phyloP scores from a whole-genome alignment of 1,140 invertebrate genomes.

The Pantala flavescens region DNA sequence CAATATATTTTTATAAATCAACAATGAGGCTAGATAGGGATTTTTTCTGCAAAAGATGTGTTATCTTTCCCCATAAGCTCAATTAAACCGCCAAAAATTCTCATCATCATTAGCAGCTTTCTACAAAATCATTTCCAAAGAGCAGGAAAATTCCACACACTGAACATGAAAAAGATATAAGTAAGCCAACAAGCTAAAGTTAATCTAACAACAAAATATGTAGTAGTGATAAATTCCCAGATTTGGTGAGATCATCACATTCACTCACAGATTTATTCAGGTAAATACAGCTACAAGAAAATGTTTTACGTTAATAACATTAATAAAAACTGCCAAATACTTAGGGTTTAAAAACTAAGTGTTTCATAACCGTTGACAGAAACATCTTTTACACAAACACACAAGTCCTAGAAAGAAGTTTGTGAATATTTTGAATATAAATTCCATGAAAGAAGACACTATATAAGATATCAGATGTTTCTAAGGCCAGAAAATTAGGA shows the following conservation, averaged over 20 bases:
- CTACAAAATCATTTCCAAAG: too few species aligned
- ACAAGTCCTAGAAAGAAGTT: background rate
- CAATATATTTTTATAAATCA: too few species aligned
- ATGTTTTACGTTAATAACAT: background rate
- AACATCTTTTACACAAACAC: background rate
- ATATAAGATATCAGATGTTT: background rate
- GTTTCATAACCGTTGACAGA: background rate
- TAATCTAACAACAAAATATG: too few species aligned
- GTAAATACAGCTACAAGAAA: background rate
- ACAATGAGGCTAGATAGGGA: too few species aligned
- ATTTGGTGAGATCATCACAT: background rate
- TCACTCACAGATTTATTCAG: background rate
- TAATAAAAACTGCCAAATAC: background rate
- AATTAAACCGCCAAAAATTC: too few species aligned
- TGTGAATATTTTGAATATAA: background rate
- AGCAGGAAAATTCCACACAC: too few species aligned
- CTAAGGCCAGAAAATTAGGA: too few species aligned
- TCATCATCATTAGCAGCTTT: too few species aligned
- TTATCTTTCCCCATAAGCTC: too few species aligned
- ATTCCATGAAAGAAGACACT: background rate
- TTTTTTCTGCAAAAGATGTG: too few species aligned
- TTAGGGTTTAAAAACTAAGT: background rate
- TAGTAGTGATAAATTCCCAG: background rate
- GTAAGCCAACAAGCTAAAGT: too few species aligned
- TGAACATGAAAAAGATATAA: too few species aligned